These are phyloP conservation scores for Machimus atricapillus DNA, from an alignment of 2,888 invertebrate species.

Conservation along the genomic window DNA sequence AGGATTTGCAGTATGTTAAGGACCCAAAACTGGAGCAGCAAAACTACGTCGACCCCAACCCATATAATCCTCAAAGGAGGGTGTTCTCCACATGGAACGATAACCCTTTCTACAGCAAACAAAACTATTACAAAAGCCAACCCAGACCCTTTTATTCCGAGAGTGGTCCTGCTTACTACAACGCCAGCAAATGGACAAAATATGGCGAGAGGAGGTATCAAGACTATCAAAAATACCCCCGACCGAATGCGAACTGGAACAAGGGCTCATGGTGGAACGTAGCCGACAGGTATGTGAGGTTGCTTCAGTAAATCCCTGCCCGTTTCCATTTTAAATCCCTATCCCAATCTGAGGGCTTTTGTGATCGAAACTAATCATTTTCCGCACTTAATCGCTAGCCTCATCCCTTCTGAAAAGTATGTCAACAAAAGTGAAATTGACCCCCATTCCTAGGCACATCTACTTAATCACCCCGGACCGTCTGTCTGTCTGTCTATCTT, in stretches of 20 bases:
- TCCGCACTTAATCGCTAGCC: background rate
- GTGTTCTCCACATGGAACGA: background rate
- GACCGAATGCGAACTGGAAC: background rate
- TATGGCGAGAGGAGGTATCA: background rate
- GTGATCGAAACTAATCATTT: background rate
- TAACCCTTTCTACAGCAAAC: background rate
- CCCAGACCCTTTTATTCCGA: background rate
- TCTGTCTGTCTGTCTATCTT: background rate
- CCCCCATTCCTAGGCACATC: background rate
- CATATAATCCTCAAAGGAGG: background rate
- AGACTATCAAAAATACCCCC: background rate
- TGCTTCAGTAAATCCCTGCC: background rate
- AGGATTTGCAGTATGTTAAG: slow-evolving; percentile 31
- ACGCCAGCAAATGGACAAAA: background rate
- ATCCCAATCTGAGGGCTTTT: background rate
- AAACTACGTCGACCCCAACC: background rate
- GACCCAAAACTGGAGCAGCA: background rate
- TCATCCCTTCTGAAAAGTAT: background rate
- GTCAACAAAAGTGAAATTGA: background rate
- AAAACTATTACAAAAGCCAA: background rate
- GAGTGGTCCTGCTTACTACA: slow-evolving; percentile 2
- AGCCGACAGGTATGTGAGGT: background rate
- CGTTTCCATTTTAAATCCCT: background rate
- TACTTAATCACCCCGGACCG: background rate
- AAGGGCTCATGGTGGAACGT: background rate